Conservation (phyloP, 2,797 vertebrate species). For the Macropodus opercularis region DNA sequence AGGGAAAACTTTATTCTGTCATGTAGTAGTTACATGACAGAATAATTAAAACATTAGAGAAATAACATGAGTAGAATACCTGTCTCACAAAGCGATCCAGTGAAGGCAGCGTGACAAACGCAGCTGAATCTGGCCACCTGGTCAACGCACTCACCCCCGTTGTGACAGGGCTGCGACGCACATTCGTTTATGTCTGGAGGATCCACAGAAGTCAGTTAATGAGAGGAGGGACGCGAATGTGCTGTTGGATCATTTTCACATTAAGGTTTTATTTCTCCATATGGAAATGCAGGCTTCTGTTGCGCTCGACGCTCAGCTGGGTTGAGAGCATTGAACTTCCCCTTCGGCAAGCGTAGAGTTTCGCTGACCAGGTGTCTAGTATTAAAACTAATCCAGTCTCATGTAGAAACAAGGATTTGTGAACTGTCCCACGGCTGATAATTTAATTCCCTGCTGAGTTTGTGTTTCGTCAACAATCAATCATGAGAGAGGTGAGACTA, state of each 20-base stretch:
- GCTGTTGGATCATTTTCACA: conserved; percentile 31
- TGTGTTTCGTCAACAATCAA: conserved; percentile 70
- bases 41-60: no score
- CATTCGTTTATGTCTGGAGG: conserved; percentile 89
- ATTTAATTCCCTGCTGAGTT: conserved; percentile 61
- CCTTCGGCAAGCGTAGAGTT: conserved; percentile 59
- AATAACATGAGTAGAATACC: no score
- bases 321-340: conserved; percentile 48
- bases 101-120: conserved; percentile 83
- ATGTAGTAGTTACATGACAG: no score
- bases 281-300: conserved; percentile 37
- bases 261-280: conserved; percentile 19
- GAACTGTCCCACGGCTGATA: conserved; percentile 54
- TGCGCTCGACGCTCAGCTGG: conserved; percentile 41
- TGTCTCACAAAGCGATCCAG: conserved; percentile 89
- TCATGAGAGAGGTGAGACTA: conserved; percentile 41
- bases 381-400: conserved; percentile 73
- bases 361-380: conserved; percentile 75
- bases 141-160: conserved; percentile 87
- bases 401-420: conserved; percentile 70
- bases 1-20: no score
- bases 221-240: conserved; percentile 12
- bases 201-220: conserved; percentile 31
- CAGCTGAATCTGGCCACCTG: conserved; percentile 87
- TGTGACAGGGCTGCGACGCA: conserved; percentile 87